Conservation (phyloP, 2,797 vertebrate genomes). For the Novumbra hubbsi region DNA sequence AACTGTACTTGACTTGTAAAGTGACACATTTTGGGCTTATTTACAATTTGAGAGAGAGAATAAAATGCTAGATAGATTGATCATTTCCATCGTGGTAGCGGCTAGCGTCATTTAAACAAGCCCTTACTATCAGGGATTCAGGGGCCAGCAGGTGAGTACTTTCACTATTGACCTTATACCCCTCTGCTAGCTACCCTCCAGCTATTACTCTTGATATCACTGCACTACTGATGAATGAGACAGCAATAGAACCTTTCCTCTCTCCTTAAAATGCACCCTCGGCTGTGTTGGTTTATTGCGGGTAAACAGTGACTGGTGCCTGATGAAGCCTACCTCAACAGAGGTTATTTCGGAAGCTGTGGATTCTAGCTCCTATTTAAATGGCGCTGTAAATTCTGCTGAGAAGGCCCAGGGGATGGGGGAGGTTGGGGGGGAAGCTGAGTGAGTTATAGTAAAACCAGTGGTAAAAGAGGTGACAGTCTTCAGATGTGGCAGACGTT, state of each 20-base stretch:
- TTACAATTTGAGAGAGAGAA: too few relatives aligned
- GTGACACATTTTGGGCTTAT: too few relatives aligned
- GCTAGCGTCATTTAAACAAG: too few relatives aligned
- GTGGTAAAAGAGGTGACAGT: conserved; percentile 37
- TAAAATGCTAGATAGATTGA: too few relatives aligned
- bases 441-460: conserved; percentile 47
- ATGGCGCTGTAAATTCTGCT: conserved; percentile 60
- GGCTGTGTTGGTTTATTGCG: conserved; percentile 1
- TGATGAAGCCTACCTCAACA: conserved; percentile 45
- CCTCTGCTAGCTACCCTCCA: background rate
- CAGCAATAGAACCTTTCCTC: background rate
- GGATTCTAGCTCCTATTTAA: conserved; percentile 59
- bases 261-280: background rate
- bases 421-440: conserved; percentile 10
- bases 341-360: conserved; percentile 58
- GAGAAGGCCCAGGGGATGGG: conserved; percentile 12
- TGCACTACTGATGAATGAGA: background rate
- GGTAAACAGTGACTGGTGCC: conserved; percentile 27
- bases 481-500: conserved; percentile 66
- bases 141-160: too few relatives aligned
- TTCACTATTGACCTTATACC: too few relatives aligned
- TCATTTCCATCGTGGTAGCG: too few relatives aligned
- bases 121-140: background rate
- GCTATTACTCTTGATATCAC: background rate
- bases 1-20: background rate